Evolutionary conservation across 2,797 vertebrate species (phyloP).

Genomic region (Lerista edwardsae): DNA sequence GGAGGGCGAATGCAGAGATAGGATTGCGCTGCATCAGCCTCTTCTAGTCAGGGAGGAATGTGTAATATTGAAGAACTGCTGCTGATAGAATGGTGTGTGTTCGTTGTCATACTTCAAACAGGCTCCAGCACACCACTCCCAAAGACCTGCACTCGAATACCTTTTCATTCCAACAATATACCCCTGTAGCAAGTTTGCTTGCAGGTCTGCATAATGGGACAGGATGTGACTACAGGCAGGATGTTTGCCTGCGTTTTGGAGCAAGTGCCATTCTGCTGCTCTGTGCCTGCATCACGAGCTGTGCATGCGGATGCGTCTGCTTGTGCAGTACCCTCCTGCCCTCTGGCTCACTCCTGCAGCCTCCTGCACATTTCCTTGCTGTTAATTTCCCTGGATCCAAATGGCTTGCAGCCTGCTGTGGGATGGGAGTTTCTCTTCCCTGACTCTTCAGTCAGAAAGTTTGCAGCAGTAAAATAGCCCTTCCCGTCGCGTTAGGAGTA

Average conservation of each 20-base stretch:
- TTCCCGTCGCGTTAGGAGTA: slow-evolving; percentile 75
- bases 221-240: background rate
- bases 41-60: background rate
- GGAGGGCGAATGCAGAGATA: too few species aligned
- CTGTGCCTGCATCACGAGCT: background rate
- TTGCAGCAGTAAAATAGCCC: slow-evolving; percentile 72
- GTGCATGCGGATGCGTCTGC: background rate
- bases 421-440: slow-evolving; percentile 59
- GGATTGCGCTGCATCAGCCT: background rate
- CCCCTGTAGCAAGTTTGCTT: background rate
- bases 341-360: slow-evolving; percentile 35
- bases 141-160: background rate
- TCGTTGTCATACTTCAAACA: background rate
- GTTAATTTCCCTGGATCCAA: slow-evolving; percentile 74
- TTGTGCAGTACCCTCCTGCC: slow-evolving; percentile 38
- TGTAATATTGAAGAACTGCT: background rate
- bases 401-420: slow-evolving; percentile 70
- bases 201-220: background rate
- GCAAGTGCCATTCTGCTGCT: background rate
- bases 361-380: slow-evolving; percentile 66
- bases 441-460: slow-evolving; percentile 76
- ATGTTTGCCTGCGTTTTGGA: background rate
- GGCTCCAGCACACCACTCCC: background rate
- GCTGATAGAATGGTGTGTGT: background rate
- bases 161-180: background rate